Conservation (phyloP, 2,888 invertebrate species). For the Drosophila setosimentum region DNA sequence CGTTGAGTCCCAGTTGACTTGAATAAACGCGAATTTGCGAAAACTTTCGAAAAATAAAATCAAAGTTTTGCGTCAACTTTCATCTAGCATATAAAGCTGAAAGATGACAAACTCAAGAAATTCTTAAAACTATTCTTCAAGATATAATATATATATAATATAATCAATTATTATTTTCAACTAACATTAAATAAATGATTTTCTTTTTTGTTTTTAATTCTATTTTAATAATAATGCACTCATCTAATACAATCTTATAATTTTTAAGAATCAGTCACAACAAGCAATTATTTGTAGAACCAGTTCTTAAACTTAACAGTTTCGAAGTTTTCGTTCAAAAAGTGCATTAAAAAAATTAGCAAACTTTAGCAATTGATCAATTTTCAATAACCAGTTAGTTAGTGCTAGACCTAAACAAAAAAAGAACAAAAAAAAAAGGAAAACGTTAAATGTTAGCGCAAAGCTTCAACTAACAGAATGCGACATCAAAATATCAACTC, state of each 20-base stretch:
- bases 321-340: too few species aligned
- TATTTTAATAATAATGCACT: too few species aligned
- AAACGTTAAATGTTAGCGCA: background rate
- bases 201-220: too few species aligned
- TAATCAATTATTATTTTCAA: background rate
- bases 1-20: slow-evolving; percentile 1
- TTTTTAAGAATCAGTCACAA: background rate
- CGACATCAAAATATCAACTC: background rate
- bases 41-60: slow-evolving; percentile 4
- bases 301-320: too few species aligned
- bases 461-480: background rate
- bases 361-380: background rate
- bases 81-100: background rate
- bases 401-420: background rate
- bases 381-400: background rate
- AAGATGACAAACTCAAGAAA: background rate
- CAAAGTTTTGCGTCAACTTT: background rate
- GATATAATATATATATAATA: too few species aligned
- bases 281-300: background rate
- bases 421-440: too few species aligned
- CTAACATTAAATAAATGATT: background rate
- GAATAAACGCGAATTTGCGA: background rate
- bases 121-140: too few species aligned
- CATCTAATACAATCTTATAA: background rate
- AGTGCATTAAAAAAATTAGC: background rate